Base-by-base conservation (phyloP, 2,888 invertebrate genomes). In the Stenichneumon culpator region DNA sequence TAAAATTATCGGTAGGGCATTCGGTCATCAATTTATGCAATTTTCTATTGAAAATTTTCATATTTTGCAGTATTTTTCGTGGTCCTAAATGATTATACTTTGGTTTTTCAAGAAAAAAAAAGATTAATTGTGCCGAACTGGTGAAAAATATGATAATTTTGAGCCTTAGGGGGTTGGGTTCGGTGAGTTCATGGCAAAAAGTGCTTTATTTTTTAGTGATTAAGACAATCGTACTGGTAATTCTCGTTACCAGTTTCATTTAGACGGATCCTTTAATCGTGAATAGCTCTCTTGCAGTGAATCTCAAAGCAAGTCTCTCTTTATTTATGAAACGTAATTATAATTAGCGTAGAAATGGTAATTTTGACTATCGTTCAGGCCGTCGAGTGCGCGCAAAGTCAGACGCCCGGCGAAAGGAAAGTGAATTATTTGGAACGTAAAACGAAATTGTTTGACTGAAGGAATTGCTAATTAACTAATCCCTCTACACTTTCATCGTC, bases 271-370 rank as follows among this genome's bases (percentile, higher is more conserved):
- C 3, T 39, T 39, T 39, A 39, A 39, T 9, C 39, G 39, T 39
- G 7, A 39, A 39, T 36, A 36, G 36, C 9, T 36, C 14, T 44
- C 44, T 14, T 22, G 16, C 28, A 50, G 2, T 73, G 16, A n/a
- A 36, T 9, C 36, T 28, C 63, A 32, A 63, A 50, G 65, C 63
- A 50, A 52, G 63, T 47, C 4, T 65, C 75, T 16, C 44, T 65
- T 32, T 19, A 28, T 36, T 50, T 50, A n/a, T 6, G 5, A 28
- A 52, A 16, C 28, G 32, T 75, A 52, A 75, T 75, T 75, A 50
- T 36, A 75, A 75, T 75, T 47, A 74, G 28, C 28, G 28, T 28
- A 14, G 32, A 47, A 28, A 44, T 47, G 32, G 50, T 36, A 52
- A 65, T 22, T 6, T 16, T 14, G 16, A 50, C 22, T n/a, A 60